Evolutionary conservation across 2,888 invertebrate species (phyloP).

Genomic region (Serrognathus titanus): DNA sequence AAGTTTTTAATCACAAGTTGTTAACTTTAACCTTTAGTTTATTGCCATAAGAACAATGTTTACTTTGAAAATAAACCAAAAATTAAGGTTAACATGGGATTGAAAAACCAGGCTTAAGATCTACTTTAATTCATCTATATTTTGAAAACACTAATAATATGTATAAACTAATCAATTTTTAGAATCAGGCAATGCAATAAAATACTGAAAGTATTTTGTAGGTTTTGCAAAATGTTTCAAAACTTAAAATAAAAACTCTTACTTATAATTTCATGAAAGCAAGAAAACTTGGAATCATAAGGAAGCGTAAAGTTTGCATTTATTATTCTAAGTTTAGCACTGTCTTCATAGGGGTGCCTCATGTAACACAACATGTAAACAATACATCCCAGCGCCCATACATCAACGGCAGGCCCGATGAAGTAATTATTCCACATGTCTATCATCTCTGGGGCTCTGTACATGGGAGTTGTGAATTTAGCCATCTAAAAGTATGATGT

Average conservation of each 20-base stretch:
- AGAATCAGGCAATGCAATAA: constrained; percentile 6
- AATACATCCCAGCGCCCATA: constrained; percentile 97
- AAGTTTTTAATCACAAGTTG: neutral
- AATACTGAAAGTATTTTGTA: constrained; percentile 1
- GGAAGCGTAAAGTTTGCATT: constrained; percentile 93
- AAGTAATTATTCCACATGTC: constrained; percentile 96
- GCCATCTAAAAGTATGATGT: constrained; percentile 59
- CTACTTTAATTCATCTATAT: neutral
- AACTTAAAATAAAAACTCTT: constrained; percentile 47
- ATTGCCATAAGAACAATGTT: too few species aligned
- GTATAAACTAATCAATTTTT: too few species aligned
- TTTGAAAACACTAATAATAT: neutral
- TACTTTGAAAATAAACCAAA: too few species aligned
- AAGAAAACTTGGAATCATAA: constrained; percentile 74
- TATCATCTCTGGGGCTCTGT: constrained; percentile 96
- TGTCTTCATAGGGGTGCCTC: constrained; percentile 96
- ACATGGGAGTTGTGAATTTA: constrained; percentile 87
- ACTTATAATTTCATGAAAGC: constrained; percentile 89
- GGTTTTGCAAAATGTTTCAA: neutral
- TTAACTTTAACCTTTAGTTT: neutral
- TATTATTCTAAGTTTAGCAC: constrained; percentile 89
- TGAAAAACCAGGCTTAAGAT: neutral
- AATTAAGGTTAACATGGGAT: too few species aligned
- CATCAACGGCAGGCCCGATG: constrained; percentile 86
- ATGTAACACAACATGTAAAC: constrained; percentile 88